Conservation (phyloP, 2,797 vertebrate genomes). For the Capromys pilorides region DNA sequence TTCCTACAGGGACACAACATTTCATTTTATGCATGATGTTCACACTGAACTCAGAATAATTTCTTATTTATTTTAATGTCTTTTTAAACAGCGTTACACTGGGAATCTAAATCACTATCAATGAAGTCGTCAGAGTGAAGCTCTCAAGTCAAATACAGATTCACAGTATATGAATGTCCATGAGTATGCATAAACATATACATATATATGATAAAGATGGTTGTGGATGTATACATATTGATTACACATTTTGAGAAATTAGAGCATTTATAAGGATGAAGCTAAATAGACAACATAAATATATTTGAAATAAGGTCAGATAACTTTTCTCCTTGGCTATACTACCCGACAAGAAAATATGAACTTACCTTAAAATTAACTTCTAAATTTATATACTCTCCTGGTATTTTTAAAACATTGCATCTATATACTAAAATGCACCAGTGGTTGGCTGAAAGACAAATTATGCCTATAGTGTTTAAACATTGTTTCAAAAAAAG, state of each 20-base stretch:
- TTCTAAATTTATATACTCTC: not conserved
- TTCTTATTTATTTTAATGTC: slow-evolving; percentile 47
- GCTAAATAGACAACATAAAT: not conserved
- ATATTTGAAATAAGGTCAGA: not conserved
- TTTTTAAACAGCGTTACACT: slow-evolving; percentile 16
- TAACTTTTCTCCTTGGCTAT: not conserved
- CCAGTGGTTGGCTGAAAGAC: not conserved
- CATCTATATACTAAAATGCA: not conserved
- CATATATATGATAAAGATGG: not conserved
- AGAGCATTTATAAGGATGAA: not conserved
- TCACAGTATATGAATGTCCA: not conserved
- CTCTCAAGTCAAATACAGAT: not conserved
- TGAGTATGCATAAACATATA: too few species aligned
- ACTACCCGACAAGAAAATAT: not conserved
- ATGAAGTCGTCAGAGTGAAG: not conserved
- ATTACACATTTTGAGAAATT: not conserved
- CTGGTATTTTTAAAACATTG: not conserved
- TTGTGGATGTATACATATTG: not conserved
- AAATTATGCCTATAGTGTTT: not conserved
- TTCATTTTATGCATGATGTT: slow-evolving; percentile 24
- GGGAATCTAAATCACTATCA: not conserved
- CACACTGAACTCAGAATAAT: slow-evolving; percentile 13
- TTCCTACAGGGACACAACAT: not conserved
- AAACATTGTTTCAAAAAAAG: not conserved
- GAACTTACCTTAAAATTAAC: not conserved